Conservation (phyloP, 2,797 vertebrate species). For the Cyprinella venusta region DNA sequence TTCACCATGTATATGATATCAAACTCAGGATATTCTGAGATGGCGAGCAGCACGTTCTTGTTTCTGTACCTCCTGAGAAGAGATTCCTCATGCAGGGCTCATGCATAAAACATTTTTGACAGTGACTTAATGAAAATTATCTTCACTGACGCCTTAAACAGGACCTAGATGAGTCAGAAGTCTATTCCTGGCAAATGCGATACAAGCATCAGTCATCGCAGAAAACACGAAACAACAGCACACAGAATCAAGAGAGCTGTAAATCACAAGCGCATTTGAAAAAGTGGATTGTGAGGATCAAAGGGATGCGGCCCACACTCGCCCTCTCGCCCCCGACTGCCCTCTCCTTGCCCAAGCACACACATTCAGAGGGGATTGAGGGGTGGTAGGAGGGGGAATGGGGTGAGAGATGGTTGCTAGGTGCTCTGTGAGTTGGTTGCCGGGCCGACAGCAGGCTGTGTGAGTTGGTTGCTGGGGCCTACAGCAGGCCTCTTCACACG, state of each 20-base stretch:
- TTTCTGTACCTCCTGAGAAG: slow-evolving; percentile 30
- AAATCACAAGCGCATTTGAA: slow-evolving; percentile 38
- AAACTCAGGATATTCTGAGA: slow-evolving; percentile 13
- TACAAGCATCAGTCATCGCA: slow-evolving; percentile 44
- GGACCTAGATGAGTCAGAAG: slow-evolving; percentile 46
- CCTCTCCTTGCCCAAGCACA: slow-evolving; percentile 59
- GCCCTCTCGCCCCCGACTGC: slow-evolving; percentile 45
- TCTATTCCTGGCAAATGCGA: slow-evolving; percentile 48
- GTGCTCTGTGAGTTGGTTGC: slow-evolving; percentile 64
- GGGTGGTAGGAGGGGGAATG: slow-evolving; percentile 56
- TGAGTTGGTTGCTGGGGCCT: slow-evolving; percentile 60
- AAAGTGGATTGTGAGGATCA: slow-evolving; percentile 30
- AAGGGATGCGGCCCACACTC: slow-evolving; percentile 1
- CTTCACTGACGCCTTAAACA: slow-evolving; percentile 33
- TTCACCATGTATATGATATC: slow-evolving; percentile 15
- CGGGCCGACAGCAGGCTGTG: slow-evolving; percentile 62
- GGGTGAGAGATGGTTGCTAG: slow-evolving; percentile 56
- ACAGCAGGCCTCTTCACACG: slow-evolving; percentile 60
- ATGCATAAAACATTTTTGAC: slow-evolving; percentile 41
- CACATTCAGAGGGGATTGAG: slow-evolving; percentile 64
- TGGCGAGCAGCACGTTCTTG: slow-evolving; percentile 22
- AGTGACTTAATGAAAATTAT: slow-evolving; percentile 45
- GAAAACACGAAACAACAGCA: slow-evolving; percentile 47
- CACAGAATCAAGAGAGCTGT: slow-evolving; percentile 38
- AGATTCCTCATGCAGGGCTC: slow-evolving; percentile 39